Conservation (phyloP, 1,140 invertebrate genomes). For the Lucilia sericata region DNA sequence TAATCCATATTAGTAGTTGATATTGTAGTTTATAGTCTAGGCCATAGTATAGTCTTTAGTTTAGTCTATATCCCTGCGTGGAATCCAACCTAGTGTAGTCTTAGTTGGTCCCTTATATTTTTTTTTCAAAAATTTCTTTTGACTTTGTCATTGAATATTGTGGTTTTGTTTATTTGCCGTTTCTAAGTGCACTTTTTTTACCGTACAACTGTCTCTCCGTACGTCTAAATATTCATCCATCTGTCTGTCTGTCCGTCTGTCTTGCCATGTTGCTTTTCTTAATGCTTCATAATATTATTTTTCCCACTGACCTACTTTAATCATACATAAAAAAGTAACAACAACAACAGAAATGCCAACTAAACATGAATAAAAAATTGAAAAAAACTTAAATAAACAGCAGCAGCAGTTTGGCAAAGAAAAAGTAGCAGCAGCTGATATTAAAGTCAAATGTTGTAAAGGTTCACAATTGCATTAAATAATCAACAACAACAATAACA, state of each 20-base stretch:
- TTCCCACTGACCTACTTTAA: slow-evolving; percentile 38
- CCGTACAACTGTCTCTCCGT: too few relatives aligned
- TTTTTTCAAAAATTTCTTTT: too few relatives aligned
- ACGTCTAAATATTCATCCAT: background rate
- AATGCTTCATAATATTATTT: slow-evolving; percentile 38
- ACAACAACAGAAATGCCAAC: too few relatives aligned
- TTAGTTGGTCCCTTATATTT: too few relatives aligned
- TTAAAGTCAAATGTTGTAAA: slow-evolving; percentile 17
- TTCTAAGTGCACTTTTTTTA: too few relatives aligned
- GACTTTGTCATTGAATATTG: background rate
- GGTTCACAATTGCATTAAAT: slow-evolving; percentile 40
- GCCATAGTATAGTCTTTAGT: too few relatives aligned
- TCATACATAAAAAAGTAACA: background rate
- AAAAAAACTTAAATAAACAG: background rate
- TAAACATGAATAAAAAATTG: background rate
- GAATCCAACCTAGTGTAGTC: too few relatives aligned
- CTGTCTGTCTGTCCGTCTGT: background rate
- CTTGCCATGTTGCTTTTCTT: background rate
- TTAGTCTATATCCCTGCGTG: too few relatives aligned
- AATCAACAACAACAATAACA: slow-evolving; percentile 2
- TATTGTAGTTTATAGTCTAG: too few relatives aligned
- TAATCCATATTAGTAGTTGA: too few relatives aligned
- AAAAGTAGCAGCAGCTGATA: background rate
- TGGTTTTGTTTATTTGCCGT: background rate
- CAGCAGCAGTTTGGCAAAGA: background rate